A percentile compares a stretch with the other conserved stretches of the same genome.
These are phyloP conservation scores for Sinocyclocheilus anshuiensis DNA, from an alignment of 2,113 vertebrate species.

Conservation along the genomic window DNA sequence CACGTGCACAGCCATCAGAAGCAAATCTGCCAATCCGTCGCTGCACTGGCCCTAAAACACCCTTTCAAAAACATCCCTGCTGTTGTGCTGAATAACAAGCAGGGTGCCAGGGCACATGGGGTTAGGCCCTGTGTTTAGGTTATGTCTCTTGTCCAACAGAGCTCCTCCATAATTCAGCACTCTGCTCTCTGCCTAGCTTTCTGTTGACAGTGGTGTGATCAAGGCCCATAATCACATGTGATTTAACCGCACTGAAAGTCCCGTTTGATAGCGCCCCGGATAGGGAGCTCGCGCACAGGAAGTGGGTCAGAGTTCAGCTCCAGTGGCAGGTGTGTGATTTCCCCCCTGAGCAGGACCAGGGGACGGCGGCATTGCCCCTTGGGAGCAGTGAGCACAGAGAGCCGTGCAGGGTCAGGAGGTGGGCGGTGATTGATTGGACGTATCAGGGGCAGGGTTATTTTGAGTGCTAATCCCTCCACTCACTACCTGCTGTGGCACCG, in stretches of 20 bases:
- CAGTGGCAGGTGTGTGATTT: slow-evolving; percentile 64
- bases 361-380: slow-evolving; percentile 64
- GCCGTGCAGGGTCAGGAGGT: slow-evolving; percentile 29
- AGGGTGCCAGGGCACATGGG: slow-evolving; percentile 47
- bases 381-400: not conserved
- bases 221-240: slow-evolving; percentile 81
- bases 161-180: slow-evolving; percentile 77
- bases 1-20: slow-evolving; percentile 4
- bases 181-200: slow-evolving; percentile 63
- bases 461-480: slow-evolving; percentile 71
- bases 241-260: slow-evolving; percentile 81
- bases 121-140: slow-evolving; percentile 54
- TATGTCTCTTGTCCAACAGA: slow-evolving; percentile 67
- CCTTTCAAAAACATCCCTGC: slow-evolving; percentile 4
- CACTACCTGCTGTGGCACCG: slow-evolving; percentile 41
- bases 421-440: slow-evolving; percentile 82
- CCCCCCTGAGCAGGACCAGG: slow-evolving; percentile 75
- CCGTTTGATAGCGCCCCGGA: slow-evolving; percentile 79
- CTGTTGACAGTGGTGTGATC: slow-evolving; percentile 78
- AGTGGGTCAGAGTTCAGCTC: slow-evolving; percentile 80
- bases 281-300: slow-evolving; percentile 77
- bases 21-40: slow-evolving; percentile 8
- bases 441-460: slow-evolving; percentile 84
- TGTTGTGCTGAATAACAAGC: slow-evolving; percentile 44
- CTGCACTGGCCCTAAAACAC: not conserved